phyloP scores from a whole-genome alignment of 2,797 vertebrate species.

The Molossus alvarezi region DNA sequence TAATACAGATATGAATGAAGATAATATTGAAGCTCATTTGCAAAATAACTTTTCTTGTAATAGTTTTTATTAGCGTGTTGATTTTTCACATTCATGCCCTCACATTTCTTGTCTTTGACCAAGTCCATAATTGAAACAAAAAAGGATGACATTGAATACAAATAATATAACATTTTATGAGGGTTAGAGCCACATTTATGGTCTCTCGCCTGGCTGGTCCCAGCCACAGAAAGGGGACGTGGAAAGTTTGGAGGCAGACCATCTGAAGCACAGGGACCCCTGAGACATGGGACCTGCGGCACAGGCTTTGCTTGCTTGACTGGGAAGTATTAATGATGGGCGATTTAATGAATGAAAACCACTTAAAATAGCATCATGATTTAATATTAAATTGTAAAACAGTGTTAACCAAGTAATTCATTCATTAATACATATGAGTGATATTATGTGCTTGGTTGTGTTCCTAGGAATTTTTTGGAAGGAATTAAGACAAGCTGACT shows the following conservation, averaged over 20 bases:
- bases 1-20: background rate
- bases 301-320: background rate
- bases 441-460: background rate
- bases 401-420: background rate
- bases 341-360: background rate
- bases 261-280: background rate
- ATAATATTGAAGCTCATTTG: background rate
- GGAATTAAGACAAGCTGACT: background rate
- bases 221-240: background rate
- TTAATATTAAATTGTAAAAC: background rate
- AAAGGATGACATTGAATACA: background rate
- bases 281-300: rapidly evolving
- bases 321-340: background rate
- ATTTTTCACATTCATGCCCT: background rate
- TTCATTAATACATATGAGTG: background rate
- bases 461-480: background rate
- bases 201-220: background rate
- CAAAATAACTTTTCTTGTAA: background rate
- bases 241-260: background rate
- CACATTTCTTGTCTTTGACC: background rate
- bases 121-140: background rate
- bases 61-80: constrained; percentile 32
- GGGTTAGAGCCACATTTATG: background rate
- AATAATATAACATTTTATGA: background rate
- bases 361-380: background rate